Percentiles rank a stretch among this genome's conserved stretches.
Evolutionary conservation across 2,113 vertebrate species (phyloP).

Genomic region (Meriones unguiculatus): DNA sequence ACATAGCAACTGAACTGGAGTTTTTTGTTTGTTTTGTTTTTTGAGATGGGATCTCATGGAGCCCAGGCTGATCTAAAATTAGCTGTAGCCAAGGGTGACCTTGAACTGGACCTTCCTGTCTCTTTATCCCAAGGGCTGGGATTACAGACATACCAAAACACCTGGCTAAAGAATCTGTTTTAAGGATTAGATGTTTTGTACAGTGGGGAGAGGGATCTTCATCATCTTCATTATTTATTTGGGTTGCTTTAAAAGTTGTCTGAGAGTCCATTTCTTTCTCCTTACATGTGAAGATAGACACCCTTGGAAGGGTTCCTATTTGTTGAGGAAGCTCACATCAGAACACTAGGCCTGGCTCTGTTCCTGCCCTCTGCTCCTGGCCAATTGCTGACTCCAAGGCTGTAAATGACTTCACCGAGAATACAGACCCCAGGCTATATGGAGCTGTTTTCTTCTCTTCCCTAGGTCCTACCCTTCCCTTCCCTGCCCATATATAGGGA

Average conservation of each 20-base stretch:
- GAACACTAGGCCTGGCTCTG: neutral
- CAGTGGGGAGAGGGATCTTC: neutral
- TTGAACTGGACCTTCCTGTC: neutral
- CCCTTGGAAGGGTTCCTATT: neutral
- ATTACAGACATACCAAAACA: neutral
- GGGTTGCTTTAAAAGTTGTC: constrained; percentile 49
- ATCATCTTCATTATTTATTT: constrained; percentile 10
- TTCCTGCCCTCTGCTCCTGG: constrained; percentile 20
- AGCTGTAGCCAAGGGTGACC: too few relatives aligned
- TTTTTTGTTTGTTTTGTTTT: neutral
- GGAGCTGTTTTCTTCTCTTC: neutral
- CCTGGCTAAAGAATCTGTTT: constrained; percentile 28
- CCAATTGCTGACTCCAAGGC: neutral
- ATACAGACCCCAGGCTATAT: neutral
- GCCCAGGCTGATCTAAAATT: neutral
- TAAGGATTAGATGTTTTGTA: constrained; percentile 51
- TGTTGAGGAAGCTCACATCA: neutral
- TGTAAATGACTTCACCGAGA: constrained; percentile 11
- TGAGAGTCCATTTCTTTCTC: neutral
- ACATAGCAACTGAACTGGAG: neutral
- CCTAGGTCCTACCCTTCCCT: neutral
- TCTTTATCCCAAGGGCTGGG: neutral
- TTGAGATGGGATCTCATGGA: neutral
- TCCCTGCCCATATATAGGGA: constrained; percentile 1
- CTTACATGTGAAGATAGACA: neutral